These are phyloP conservation scores for Chrysomallon squamiferum DNA, from an alignment of 1,140 invertebrate species.

Conservation along the genomic window DNA sequence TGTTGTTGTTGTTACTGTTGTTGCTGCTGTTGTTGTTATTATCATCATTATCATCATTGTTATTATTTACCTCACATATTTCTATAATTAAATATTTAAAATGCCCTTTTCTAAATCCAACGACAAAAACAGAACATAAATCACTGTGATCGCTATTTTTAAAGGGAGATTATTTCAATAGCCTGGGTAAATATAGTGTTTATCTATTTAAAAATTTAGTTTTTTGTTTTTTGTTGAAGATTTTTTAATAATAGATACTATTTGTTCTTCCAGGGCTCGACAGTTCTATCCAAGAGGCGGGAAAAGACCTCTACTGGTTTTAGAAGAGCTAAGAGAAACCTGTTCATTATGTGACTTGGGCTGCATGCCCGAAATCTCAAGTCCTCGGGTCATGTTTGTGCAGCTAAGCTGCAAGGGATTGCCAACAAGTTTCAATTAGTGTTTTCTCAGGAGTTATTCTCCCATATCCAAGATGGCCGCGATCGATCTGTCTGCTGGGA, in stretches of 20 bases:
- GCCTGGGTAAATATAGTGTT: too few relatives aligned
- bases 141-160: too few relatives aligned
- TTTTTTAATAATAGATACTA: not conserved
- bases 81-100: too few relatives aligned
- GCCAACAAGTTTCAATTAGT: constrained; percentile 3
- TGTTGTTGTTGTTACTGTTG: too few relatives aligned
- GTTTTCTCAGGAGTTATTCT: not conserved
- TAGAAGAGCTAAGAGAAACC: not conserved
- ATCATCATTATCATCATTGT: too few relatives aligned
- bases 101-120: too few relatives aligned
- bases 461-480: constrained; percentile 6
- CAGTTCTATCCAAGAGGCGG: constrained; percentile 6
- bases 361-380: not conserved
- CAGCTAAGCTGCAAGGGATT: constrained; percentile 3
- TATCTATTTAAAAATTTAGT: too few relatives aligned
- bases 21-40: too few relatives aligned
- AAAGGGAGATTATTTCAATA: too few relatives aligned
- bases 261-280: constrained; percentile 7
- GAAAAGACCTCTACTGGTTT: constrained; percentile 7
- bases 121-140: too few relatives aligned
- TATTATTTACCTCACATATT: too few relatives aligned
- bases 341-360: not conserved
- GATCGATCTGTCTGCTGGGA: not conserved
- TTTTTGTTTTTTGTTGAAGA: too few relatives aligned
- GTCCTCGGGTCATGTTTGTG: constrained; percentile 1